These are phyloP conservation scores for Agelastica alni DNA, from an alignment of 2,888 invertebrate genomes.

Conservation along the genomic window DNA sequence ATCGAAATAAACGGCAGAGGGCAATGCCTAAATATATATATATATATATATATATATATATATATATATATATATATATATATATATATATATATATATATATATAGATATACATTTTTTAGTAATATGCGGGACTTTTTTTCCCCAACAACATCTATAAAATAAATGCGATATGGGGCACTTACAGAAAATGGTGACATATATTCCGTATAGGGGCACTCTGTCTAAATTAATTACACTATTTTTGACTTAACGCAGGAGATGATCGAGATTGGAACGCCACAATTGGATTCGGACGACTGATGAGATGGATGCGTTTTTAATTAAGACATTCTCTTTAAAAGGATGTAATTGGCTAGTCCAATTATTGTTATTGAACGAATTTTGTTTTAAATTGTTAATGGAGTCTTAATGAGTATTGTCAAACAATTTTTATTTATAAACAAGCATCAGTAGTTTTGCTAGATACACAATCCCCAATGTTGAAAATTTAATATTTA, in stretches of 20 bases:
- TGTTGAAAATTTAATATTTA: too few species aligned
- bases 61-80: too few species aligned
- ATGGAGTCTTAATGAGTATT: too few species aligned
- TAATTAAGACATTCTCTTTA: neutral
- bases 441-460: too few species aligned
- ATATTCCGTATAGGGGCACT: conserved; percentile 13
- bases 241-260: conserved; percentile 12
- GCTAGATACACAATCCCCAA: too few species aligned
- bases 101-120: conserved; percentile 27
- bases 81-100: too few species aligned
- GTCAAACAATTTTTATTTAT: too few species aligned
- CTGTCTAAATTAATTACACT: conserved; percentile 24
- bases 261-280: conserved; percentile 3
- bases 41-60: too few species aligned
- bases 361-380: too few species aligned
- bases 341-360: too few species aligned
- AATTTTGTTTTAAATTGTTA: too few species aligned
- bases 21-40: too few species aligned
- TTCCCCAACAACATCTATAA: conserved; percentile 16
- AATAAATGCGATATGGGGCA: conserved; percentile 12
- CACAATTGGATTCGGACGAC: neutral
- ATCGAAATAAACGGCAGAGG: conserved; percentile 31
- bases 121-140: conserved; percentile 35
- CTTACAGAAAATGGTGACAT: conserved; percentile 9
- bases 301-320: conserved; percentile 2